Conservation (phyloP, 1,140 invertebrate species). For the Leguminivora glycinivorella region DNA sequence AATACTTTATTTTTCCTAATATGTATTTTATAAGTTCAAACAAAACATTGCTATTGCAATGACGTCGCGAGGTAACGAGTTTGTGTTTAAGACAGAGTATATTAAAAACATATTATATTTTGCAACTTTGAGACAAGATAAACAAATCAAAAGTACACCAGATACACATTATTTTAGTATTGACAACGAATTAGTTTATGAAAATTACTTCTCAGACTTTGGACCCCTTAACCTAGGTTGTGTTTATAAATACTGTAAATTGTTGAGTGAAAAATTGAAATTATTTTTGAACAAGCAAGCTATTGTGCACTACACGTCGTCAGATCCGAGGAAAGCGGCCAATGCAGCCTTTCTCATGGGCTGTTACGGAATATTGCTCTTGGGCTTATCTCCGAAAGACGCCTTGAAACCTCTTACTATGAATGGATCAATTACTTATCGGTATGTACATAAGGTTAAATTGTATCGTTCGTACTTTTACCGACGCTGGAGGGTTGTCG, state of each 20-base stretch:
- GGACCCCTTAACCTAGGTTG: slow-evolving; percentile 97
- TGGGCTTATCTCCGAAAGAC: slow-evolving; percentile 91
- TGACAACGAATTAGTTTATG: slow-evolving; percentile 94
- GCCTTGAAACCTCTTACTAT: slow-evolving; percentile 87
- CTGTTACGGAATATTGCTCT: slow-evolving; percentile 93
- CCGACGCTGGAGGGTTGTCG: neutral
- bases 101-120: slow-evolving; percentile 73
- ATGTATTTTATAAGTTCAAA: slow-evolving; percentile 9
- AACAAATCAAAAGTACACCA: slow-evolving; percentile 84
- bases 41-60: slow-evolving; percentile 28
- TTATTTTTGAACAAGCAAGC: slow-evolving; percentile 59
- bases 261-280: slow-evolving; percentile 85
- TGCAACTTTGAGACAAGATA: slow-evolving; percentile 62
- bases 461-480: neutral
- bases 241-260: slow-evolving; percentile 95
- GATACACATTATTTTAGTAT: slow-evolving; percentile 94
- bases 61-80: slow-evolving; percentile 62
- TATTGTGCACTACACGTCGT: slow-evolving; percentile 87
- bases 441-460: slow-evolving; percentile 42
- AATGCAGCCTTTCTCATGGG: slow-evolving; percentile 93
- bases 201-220: slow-evolving; percentile 98
- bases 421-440: slow-evolving; percentile 79
- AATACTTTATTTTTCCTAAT: neutral
- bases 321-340: slow-evolving; percentile 85
- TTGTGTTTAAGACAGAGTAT: slow-evolving; percentile 70